Base-by-base conservation (phyloP, 2,113 vertebrate species). In the Rhinichthys klamathensis region DNA sequence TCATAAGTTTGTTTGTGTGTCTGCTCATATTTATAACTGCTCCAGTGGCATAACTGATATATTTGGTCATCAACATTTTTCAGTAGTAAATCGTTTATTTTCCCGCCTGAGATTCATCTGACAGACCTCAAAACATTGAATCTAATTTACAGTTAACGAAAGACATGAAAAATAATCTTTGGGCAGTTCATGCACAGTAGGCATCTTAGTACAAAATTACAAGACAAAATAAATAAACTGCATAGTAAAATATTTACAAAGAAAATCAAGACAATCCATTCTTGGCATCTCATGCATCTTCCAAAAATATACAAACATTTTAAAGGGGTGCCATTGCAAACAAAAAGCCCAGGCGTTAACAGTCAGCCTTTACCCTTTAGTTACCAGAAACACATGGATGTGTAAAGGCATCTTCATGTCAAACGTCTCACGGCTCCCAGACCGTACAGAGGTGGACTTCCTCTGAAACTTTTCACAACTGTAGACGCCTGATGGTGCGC, bases 201-300 rank as follows among this genome's bases (percentile, higher is more conserved):
- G 78, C 88, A 51, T 73, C 58, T 63, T 38, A 90, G 89, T 89
- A 93, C 90, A 91, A 91, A 93, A 69, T 35, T n/a, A 91, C 93
- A 91, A 89, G 88, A 88, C 73, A 94, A 93, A 96, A 96, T 97
- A 98, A 97, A 99, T 98, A 97, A 90, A 93, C 92, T 92, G 82
- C 90, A 85, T 86, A 80, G 85, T 80, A 81, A 90, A 89, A 86
- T 94, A 96, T 96, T 87, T 96, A 98, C 95, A 96, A 87, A 86
- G 93, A 94, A 91, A 95, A 91, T 89, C 58, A 61, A 82, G n/a
- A 92, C 91, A 90, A 92, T 91, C 91, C 92, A 93, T 90, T 94
- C 90, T 94, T 88, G 92, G 90, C 91, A 89, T 73, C 90, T 74
- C 83, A 89, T 77, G 86, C 88, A 75, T 74, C 60, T 49, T 84